Base-by-base conservation (phyloP, 1,140 invertebrate genomes). In the Dufourea novaeangliae region DNA sequence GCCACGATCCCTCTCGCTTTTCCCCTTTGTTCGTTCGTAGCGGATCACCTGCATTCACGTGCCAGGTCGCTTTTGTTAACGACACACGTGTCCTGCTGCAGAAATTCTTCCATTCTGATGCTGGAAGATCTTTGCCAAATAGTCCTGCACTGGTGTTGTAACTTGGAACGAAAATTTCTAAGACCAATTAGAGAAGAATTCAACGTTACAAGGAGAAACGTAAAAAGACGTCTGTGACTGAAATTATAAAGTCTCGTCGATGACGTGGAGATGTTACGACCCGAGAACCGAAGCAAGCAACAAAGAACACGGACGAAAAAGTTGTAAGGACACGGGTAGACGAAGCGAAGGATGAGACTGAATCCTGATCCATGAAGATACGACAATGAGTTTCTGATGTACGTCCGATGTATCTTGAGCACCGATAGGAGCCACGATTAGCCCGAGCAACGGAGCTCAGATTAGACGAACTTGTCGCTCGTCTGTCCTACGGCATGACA, bases 381-480 rank as follows among this genome's bases (percentile, higher is more conserved):
- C 17, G 20, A 50, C 46, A 50, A 50, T n/a, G 46, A 50, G 6
- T 50, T n/a, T 17, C 7, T 1, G 46, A 44, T 50, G 34, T 37
- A 37, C 46, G 46, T 22, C n/a, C 20, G 44, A 46, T 46, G 54
- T 56, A 27, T 56, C 54, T 56, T 8, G 2, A 57, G 54, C 14
- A 20, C 22, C 27, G 54, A 57, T 57, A 57, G 27, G 12, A 57
- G 1, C 27, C 54, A 27, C 54, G 54, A 57, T 57, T 57, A 57
- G 54, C 29, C 54, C 6, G 54, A 32, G 27, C 54, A 29, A 2
- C 14, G 6, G 27, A 27, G 5, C 14, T 56, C 54, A 17, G 54
- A 57, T 57, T 57, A 63, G 34, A 41, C 37, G 37, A 44, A 64
- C 25, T 44, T 64, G 22, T 63, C 22, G 61, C 25, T 44, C 2